Evolutionary conservation across 2,113 vertebrate genomes (phyloP).

Genomic region (Desmodus rotundus): DNA sequence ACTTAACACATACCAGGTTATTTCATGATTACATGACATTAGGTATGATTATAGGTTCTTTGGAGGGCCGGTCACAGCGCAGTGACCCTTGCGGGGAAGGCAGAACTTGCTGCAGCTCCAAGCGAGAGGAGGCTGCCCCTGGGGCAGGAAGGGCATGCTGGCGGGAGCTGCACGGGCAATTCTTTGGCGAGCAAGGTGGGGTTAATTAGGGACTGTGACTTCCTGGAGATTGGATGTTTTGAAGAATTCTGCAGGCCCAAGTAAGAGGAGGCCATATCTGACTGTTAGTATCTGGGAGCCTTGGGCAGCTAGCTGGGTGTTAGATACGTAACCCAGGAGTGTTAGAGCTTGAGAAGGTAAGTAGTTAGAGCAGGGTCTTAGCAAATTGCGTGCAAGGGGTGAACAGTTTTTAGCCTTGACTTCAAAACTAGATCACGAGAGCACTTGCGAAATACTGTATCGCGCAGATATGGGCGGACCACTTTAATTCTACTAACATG

Average conservation of each 20-base stretch:
- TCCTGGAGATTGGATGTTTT: not conserved
- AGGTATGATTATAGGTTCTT: not conserved
- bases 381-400: not conserved
- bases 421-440: not conserved
- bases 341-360: not conserved
- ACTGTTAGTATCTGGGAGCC: not conserved
- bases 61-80: not conserved
- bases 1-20: not conserved
- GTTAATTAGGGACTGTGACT: not conserved
- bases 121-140: not conserved
- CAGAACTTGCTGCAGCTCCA: not conserved
- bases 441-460: not conserved
- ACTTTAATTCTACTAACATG: not conserved
- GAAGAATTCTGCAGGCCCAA: not conserved
- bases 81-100: not conserved
- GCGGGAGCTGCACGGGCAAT: not conserved
- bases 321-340: not conserved
- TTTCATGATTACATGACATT: not conserved
- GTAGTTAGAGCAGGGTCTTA: not conserved
- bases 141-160: not conserved
- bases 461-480: not conserved
- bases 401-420: not conserved
- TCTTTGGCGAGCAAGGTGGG: fast-evolving
- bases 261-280: not conserved
- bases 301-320: too few relatives aligned